phyloP scores from a whole-genome alignment of 2,797 vertebrate species.

The Lagocephalus sceleratus region DNA sequence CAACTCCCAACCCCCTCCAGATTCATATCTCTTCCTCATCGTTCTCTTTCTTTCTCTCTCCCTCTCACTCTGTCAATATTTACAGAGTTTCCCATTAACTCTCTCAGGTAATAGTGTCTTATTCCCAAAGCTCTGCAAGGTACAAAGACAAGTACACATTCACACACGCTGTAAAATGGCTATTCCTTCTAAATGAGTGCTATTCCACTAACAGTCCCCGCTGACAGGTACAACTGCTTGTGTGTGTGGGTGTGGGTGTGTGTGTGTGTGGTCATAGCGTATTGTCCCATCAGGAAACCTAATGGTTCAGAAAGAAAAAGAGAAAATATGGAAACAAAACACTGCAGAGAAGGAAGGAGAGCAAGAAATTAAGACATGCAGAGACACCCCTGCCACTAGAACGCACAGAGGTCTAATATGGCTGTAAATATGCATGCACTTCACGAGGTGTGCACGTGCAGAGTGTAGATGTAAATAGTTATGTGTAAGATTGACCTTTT shows the following conservation, averaged over 20 bases:
- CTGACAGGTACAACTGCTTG: constrained; percentile 36
- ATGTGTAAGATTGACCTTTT: constrained; percentile 5
- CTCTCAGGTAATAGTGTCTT: constrained; percentile 65
- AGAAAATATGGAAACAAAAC: constrained; percentile 27
- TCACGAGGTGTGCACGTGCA: constrained; percentile 15
- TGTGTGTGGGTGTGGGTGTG: constrained; percentile 11
- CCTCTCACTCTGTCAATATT: constrained; percentile 63
- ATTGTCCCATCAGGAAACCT: constrained; percentile 62
- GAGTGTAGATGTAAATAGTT: constrained; percentile 2
- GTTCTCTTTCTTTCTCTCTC: constrained; percentile 11
- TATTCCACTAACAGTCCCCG: constrained; percentile 53
- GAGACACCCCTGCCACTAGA: constrained; percentile 23
- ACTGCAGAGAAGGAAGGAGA: constrained; percentile 2
- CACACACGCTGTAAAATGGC: constrained; percentile 31
- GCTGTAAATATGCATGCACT: constrained; percentile 39
- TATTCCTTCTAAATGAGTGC: constrained; percentile 61
- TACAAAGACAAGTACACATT: constrained; percentile 24
- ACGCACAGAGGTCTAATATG: constrained; percentile 17
- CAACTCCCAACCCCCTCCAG: constrained; percentile 47
- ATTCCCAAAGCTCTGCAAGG: constrained; percentile 50
- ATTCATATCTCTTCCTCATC: constrained; percentile 54
- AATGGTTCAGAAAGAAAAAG: constrained; percentile 55
- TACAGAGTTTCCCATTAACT: constrained; percentile 60
- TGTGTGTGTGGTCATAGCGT: constrained; percentile 13
- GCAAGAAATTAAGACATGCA: constrained; percentile 38